Conservation (phyloP, 2,113 vertebrate species). For the Pedionomus torquatus region DNA sequence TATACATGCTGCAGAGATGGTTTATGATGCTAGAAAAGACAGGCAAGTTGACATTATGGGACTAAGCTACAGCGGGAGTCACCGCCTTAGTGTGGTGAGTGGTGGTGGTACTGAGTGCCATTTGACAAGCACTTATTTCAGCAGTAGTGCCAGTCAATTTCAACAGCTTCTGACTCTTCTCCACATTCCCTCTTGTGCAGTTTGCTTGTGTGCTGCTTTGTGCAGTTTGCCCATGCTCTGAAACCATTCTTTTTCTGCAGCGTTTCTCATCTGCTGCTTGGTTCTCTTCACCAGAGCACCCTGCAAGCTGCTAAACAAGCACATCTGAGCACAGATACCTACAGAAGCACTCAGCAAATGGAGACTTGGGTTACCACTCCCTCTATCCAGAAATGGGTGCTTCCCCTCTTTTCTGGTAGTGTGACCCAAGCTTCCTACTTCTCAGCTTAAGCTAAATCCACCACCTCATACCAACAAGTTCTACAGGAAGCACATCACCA, state of each 20-base stretch:
- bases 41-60: background rate
- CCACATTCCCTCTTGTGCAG: rapidly evolving
- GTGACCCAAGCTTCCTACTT: background rate
- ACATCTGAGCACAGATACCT: background rate
- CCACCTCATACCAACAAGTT: background rate
- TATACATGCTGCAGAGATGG: background rate
- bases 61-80: background rate
- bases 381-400: background rate
- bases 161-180: background rate
- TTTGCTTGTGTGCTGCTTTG: background rate
- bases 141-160: background rate
- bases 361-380: rapidly evolving
- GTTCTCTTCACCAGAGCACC: rapidly evolving
- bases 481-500: background rate
- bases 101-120: background rate
- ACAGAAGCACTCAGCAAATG: rapidly evolving
- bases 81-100: rapidly evolving
- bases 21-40: background rate
- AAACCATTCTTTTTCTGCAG: background rate
- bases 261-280: background rate
- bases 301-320: background rate
- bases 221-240: background rate
- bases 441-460: background rate
- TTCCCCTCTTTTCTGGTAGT: background rate
- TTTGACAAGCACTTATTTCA: background rate